phyloP scores from a whole-genome alignment of 2,888 invertebrate species.

The Lasius platythorax region DNA sequence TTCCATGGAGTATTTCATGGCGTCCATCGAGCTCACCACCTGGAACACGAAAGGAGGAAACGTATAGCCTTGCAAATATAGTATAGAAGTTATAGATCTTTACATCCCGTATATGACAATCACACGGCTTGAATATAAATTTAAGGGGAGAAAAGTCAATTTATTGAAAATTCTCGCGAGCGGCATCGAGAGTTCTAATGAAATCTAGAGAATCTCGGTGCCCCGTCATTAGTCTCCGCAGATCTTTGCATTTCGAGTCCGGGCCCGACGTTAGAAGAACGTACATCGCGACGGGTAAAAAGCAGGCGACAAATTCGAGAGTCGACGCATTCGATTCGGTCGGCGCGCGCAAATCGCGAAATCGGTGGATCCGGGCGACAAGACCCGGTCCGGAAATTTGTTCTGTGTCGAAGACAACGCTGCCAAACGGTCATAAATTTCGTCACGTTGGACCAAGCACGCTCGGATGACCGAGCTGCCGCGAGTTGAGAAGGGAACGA shows the following conservation, averaged over 20 bases:
- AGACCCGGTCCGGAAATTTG: constrained; percentile 65
- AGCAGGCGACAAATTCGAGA: constrained; percentile 33
- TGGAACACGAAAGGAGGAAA: constrained; percentile 85
- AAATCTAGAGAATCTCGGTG: background rate
- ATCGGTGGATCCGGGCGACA: constrained; percentile 65
- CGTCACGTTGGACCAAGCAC: constrained; percentile 52
- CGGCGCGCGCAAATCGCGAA: constrained; percentile 64
- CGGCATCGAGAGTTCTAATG: background rate
- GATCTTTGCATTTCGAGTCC: background rate
- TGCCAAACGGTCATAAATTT: constrained; percentile 81
- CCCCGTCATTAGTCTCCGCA: background rate
- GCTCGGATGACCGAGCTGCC: constrained; percentile 37
- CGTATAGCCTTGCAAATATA: constrained; percentile 19
- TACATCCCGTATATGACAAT: background rate
- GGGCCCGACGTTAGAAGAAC: background rate
- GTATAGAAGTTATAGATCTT: background rate
- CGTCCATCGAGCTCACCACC: constrained; percentile 92
- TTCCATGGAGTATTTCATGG: constrained; percentile 93
- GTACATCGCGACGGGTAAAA: background rate
- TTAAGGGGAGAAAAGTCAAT: background rate
- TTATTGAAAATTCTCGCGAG: background rate
- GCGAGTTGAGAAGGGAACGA: constrained; percentile 28
- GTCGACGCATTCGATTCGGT: constrained; percentile 65
- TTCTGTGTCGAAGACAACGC: constrained; percentile 79
- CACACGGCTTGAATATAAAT: background rate